phyloP scores from a whole-genome alignment of 2,113 vertebrate species.

The Tympanuchus pallidicinctus region DNA sequence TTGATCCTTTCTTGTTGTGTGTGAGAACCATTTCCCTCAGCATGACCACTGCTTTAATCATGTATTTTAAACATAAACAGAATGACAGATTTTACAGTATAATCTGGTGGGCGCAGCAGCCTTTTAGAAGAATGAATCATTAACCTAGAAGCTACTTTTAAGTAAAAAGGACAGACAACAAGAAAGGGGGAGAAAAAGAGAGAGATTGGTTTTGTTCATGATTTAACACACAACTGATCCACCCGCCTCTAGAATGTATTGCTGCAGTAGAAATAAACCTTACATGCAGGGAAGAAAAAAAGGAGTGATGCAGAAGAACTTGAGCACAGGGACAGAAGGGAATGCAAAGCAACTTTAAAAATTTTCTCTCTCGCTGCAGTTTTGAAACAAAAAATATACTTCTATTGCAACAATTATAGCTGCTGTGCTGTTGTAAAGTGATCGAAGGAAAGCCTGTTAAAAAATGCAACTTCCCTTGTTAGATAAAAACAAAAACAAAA shows the following conservation, averaged over 20 bases:
- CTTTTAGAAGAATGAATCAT: conserved; percentile 62
- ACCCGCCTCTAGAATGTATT: background rate
- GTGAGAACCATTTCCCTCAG: conserved; percentile 64
- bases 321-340: background rate
- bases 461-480: background rate
- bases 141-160: conserved; percentile 59
- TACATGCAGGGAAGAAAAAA: background rate
- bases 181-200: background rate
- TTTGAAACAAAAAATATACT: background rate
- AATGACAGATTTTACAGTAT: conserved; percentile 69
- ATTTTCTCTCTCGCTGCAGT: background rate
- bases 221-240: conserved; percentile 44
- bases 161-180: conserved; percentile 44
- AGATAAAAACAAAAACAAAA: background rate
- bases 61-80: conserved; percentile 63
- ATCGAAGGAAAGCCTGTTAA: background rate
- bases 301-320: background rate
- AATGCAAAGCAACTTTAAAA: background rate
- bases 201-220: conserved; percentile 35
- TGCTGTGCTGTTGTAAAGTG: background rate
- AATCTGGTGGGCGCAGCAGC: conserved; percentile 58
- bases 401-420: background rate
- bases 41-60: conserved; percentile 70
- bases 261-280: conserved; percentile 6
- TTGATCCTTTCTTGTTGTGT: conserved; percentile 54